phyloP scores from a whole-genome alignment of 2,888 invertebrate genomes.

The Erebia ligea region DNA sequence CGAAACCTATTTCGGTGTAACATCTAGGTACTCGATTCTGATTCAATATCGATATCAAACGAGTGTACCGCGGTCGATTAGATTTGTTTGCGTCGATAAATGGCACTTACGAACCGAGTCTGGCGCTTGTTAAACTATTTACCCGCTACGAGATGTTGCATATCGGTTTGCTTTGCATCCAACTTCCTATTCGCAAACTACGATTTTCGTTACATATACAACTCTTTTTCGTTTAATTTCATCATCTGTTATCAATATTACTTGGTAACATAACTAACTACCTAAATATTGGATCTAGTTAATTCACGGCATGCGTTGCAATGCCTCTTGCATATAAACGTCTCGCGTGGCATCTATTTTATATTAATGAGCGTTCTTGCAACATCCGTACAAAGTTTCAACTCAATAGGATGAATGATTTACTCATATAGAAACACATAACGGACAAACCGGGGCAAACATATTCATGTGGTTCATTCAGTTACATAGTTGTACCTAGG shows the following conservation, averaged over 20 bases:
- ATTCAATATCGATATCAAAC: slow-evolving; percentile 34
- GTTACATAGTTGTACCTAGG: too few relatives aligned
- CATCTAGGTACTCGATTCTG: slow-evolving; percentile 32
- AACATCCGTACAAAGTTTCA: too few relatives aligned
- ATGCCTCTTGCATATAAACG: too few relatives aligned
- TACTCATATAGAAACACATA: too few relatives aligned
- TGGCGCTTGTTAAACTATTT: slow-evolving; percentile 42
- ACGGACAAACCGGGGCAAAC: not conserved
- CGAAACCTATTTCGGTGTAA: slow-evolving; percentile 28
- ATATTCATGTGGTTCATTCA: not conserved
- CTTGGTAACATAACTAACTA: too few relatives aligned
- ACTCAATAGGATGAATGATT: too few relatives aligned
- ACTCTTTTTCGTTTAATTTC: too few relatives aligned
- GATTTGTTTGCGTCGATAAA: slow-evolving; percentile 42
- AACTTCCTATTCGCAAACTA: slow-evolving; percentile 26
- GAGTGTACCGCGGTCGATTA: slow-evolving; percentile 40
- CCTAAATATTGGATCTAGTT: too few relatives aligned
- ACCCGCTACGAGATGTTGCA: slow-evolving; percentile 33
- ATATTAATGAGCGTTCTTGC: not conserved
- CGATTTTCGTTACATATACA: slow-evolving; percentile 12
- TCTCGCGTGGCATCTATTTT: too few relatives aligned
- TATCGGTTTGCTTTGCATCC: slow-evolving; percentile 34
- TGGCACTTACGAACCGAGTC: slow-evolving; percentile 38
- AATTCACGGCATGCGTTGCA: too few relatives aligned
- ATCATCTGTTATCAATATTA: too few relatives aligned